Evolutionary conservation across 64 coral and sea anemone genomes (phyloP).

Genomic region (Orbicella faveolata): DNA sequence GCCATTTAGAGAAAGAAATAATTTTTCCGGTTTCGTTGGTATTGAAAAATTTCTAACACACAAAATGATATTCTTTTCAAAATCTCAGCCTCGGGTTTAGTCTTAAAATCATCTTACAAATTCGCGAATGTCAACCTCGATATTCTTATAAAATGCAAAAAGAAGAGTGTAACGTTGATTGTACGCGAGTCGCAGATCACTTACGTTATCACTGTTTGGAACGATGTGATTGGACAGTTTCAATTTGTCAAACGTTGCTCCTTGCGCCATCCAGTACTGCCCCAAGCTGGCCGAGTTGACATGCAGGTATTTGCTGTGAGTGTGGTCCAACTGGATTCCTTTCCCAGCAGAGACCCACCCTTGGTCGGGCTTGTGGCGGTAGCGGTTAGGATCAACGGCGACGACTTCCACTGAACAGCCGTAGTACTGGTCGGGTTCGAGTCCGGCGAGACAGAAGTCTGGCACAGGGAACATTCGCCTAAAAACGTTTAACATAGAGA

Average conservation of each 20-base stretch:
- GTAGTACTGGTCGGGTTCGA: conserved; percentile 79
- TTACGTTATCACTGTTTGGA: conserved; percentile 61
- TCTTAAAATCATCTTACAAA: too few species aligned
- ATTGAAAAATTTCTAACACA: too few species aligned
- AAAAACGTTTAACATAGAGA: not conserved
- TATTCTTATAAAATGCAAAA: too few species aligned
- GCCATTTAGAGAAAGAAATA: too few species aligned
- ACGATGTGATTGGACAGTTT: conserved; percentile 77
- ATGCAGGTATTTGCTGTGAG: conserved; percentile 64
- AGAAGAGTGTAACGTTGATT: too few species aligned
- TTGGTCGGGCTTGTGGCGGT: conserved; percentile 55
- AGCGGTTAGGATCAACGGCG: conserved; percentile 52
- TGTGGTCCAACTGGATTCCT: conserved; percentile 44
- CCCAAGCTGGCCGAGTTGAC: conserved; percentile 76
- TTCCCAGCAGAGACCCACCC: conserved; percentile 60
- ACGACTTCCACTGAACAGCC: conserved; percentile 80
- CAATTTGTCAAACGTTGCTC: conserved; percentile 86
- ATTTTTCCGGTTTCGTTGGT: too few species aligned
- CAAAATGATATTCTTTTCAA: too few species aligned
- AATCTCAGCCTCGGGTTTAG: too few species aligned
- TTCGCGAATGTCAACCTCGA: too few species aligned
- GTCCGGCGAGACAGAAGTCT: conserved; percentile 67
- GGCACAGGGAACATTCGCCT: conserved; percentile 93
- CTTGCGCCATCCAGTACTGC: conserved; percentile 72
- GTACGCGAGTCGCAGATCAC: not conserved